Evolutionary conservation across 2,797 vertebrate genomes (phyloP).

Genomic region (Nothura maculosa): DNA sequence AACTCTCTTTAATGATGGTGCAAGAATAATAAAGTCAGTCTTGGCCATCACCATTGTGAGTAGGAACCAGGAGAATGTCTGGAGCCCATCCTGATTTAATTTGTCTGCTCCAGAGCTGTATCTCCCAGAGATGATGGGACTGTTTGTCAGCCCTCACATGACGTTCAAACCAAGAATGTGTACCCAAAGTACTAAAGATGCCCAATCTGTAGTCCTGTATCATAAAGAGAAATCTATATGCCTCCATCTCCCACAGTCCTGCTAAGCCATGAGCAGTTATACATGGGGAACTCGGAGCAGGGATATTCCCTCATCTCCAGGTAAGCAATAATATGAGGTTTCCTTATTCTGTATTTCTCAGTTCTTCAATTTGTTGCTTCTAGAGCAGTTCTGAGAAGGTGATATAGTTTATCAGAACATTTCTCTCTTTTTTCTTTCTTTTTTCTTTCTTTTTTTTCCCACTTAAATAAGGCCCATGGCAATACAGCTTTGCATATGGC

Average conservation of each 20-base stretch:
- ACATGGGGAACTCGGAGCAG: not conserved
- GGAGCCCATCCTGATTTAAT: not conserved
- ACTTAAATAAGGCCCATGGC: constrained; percentile 62
- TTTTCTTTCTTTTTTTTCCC: not conserved
- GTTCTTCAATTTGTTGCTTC: not conserved
- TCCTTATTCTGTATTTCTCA: not conserved
- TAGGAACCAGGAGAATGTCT: not conserved
- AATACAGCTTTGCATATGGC: constrained; percentile 77
- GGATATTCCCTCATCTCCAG: not conserved
- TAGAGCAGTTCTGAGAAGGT: not conserved
- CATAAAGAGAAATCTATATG: not conserved
- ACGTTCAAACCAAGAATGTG: too few relatives aligned
- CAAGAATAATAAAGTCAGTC: not conserved
- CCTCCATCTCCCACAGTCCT: not conserved
- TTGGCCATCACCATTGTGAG: not conserved
- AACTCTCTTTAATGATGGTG: not conserved
- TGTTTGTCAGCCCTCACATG: not conserved
- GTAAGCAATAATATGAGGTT: fast-evolving
- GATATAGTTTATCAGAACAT: not conserved
- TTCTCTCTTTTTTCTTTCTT: not conserved
- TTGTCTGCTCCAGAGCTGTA: not conserved
- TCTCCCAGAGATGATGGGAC: not conserved
- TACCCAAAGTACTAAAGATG: not conserved
- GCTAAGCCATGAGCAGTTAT: not conserved
- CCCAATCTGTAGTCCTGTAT: fast-evolving